phyloP scores from a whole-genome alignment of 1,140 invertebrate species.

The Drosophila ohnishii region DNA sequence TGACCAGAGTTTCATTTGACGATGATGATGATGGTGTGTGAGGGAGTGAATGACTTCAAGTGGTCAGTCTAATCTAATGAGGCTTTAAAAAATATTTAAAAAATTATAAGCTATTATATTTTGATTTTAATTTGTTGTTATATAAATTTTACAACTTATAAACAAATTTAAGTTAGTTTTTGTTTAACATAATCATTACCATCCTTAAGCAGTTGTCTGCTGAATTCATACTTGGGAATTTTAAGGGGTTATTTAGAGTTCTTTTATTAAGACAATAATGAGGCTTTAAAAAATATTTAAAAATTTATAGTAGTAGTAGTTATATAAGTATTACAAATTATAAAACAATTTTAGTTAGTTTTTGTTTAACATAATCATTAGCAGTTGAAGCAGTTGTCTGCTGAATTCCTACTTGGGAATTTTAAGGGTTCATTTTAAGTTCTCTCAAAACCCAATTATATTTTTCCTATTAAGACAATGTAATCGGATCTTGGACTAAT shows the following conservation, averaged over 20 bases:
- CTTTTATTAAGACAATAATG: too few species aligned
- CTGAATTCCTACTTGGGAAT: not conserved
- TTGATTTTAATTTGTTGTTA: too few species aligned
- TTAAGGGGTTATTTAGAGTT: too few species aligned
- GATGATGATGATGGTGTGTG: not conserved
- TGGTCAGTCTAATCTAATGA: not conserved
- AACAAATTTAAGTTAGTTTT: too few species aligned
- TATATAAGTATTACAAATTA: too few species aligned
- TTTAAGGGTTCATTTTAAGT: not conserved
- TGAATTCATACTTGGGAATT: too few species aligned
- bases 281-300: too few species aligned
- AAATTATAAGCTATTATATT: not conserved
- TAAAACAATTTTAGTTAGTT: not conserved
- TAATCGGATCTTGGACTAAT: not conserved
- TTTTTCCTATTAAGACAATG: not conserved
- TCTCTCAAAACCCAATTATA: not conserved
- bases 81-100: not conserved
- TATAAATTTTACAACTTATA: too few species aligned
- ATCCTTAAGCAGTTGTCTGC: too few species aligned
- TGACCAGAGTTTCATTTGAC: slow-evolving; percentile 12
- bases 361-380: not conserved
- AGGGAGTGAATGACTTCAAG: not conserved
- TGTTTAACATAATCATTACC: too few species aligned
- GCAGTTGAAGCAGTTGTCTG: too few species aligned
- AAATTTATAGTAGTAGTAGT: too few species aligned